A percentile compares a stretch with the other conserved stretches of the same genome.
These are phyloP conservation scores for Apocrypta bakeri DNA, from an alignment of 1,140 invertebrate species.

Conservation along the genomic window DNA sequence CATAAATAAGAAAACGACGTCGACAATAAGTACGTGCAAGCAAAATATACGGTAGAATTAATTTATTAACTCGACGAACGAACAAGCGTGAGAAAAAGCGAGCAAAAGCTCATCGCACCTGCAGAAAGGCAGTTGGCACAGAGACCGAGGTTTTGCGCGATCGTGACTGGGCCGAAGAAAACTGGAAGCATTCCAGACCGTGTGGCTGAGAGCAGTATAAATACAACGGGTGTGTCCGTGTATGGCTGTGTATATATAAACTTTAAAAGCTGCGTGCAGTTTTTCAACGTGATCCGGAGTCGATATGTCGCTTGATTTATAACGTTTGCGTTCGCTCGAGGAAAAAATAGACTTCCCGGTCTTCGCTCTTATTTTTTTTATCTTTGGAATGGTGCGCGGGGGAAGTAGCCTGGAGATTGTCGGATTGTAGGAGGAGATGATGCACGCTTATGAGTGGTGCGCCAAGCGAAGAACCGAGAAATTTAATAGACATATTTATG, in stretches of 20 bases:
- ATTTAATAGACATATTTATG: not conserved
- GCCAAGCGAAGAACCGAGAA: too few species aligned
- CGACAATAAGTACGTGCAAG: not conserved
- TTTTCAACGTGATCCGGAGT: not conserved
- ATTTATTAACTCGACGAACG: not conserved
- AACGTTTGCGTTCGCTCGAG: not conserved
- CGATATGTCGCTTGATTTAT: not conserved
- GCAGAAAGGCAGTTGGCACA: not conserved
- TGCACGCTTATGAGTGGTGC: too few species aligned
- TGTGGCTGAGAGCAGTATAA: not conserved
- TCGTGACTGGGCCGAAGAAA: not conserved
- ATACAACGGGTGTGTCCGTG: not conserved
- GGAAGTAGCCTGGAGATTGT: too few species aligned
- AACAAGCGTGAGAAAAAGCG: slow-evolving; percentile 9
- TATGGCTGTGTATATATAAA: too few species aligned
- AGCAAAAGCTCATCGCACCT: not conserved
- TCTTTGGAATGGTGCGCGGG: not conserved
- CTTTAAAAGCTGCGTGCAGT: too few species aligned
- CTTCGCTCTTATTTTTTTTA: not conserved
- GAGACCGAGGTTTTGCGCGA: not conserved
- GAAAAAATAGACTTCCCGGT: not conserved
- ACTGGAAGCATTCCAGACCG: not conserved
- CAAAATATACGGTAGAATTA: not conserved
- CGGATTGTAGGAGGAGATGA: too few species aligned
- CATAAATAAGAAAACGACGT: not conserved